A percentile compares a stretch with the other conserved stretches of the same genome.
These are phyloP conservation scores for Trypoxylus dichotomus DNA, from an alignment of 1,140 invertebrate species.

Conservation along the genomic window DNA sequence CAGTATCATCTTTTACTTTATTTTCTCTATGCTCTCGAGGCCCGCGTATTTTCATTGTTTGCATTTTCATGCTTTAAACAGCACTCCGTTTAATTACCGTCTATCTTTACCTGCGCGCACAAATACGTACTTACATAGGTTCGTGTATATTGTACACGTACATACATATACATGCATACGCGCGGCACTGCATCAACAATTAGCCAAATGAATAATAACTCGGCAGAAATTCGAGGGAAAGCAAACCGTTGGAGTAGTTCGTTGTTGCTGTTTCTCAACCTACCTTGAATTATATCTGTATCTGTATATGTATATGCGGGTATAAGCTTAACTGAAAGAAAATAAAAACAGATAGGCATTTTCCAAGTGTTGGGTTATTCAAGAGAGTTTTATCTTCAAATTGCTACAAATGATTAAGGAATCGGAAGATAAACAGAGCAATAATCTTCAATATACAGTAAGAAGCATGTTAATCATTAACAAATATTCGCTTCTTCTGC, in stretches of 20 bases:
- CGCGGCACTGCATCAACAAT: constrained; percentile 36
- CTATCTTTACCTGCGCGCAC: constrained; percentile 26
- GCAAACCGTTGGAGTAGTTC: constrained; percentile 5
- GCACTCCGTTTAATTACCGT: constrained; percentile 28
- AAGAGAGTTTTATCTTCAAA: too few species aligned
- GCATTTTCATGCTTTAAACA: constrained; percentile 29
- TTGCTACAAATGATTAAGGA: too few species aligned
- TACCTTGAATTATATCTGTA: too few species aligned
- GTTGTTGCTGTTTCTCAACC: constrained; percentile 19
- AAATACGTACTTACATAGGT: background rate
- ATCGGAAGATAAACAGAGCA: too few species aligned
- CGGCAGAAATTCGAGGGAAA: constrained; percentile 29
- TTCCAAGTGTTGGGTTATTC: too few species aligned
- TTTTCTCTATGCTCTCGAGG: background rate
- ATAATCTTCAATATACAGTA: too few species aligned
- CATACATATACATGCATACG: background rate
- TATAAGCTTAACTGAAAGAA: too few species aligned
- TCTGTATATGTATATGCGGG: background rate
- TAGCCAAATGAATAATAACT: constrained; percentile 41
- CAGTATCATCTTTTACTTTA: background rate
- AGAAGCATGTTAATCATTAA: too few species aligned
- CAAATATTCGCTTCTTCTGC: too few species aligned
- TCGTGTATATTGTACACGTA: background rate
- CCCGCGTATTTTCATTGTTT: constrained; percentile 10
- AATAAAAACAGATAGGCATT: too few species aligned